These are phyloP conservation scores for Mythimna loreyi DNA, from an alignment of 2,888 invertebrate species.

Conservation along the genomic window DNA sequence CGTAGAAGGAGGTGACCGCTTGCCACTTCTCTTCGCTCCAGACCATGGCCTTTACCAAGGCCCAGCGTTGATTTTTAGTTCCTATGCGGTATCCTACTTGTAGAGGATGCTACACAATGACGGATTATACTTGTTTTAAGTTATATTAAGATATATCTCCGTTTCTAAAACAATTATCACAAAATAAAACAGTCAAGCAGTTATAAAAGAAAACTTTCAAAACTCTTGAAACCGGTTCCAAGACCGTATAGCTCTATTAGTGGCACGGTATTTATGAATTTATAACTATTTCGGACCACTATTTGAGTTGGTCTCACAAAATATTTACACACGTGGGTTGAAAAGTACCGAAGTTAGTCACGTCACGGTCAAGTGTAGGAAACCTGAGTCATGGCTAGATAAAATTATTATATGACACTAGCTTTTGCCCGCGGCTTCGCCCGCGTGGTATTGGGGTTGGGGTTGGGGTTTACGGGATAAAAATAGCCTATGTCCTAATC, in stretches of 20 bases:
- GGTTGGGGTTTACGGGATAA: no score
- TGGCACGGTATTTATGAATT: slow-evolving; percentile 29
- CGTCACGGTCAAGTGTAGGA: neutral
- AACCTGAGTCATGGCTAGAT: neutral
- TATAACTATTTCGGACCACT: slow-evolving; percentile 22
- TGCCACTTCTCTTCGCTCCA: no score
- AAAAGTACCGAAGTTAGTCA: neutral
- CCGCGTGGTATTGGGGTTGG: no score
- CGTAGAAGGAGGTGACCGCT: no score
- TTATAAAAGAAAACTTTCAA: slow-evolving; percentile 44
- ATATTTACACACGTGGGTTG: neutral
- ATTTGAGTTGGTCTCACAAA: slow-evolving; percentile 5
- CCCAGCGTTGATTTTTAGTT: no score
- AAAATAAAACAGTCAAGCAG: slow-evolving; percentile 13
- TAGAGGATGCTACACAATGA: no score
- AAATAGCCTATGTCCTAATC: no score
- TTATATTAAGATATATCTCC: neutral
- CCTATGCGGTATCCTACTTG: no score
- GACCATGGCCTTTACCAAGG: no score
- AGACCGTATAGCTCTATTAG: slow-evolving; percentile 8
- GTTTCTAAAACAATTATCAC: slow-evolving; percentile 60
- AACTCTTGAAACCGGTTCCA: slow-evolving; percentile 40
- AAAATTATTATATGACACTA: no score
- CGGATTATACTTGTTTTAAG: neutral
- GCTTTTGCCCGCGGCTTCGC: no score